phyloP scores from a whole-genome alignment of 2,113 vertebrate species.

The Phainopepla nitens region DNA sequence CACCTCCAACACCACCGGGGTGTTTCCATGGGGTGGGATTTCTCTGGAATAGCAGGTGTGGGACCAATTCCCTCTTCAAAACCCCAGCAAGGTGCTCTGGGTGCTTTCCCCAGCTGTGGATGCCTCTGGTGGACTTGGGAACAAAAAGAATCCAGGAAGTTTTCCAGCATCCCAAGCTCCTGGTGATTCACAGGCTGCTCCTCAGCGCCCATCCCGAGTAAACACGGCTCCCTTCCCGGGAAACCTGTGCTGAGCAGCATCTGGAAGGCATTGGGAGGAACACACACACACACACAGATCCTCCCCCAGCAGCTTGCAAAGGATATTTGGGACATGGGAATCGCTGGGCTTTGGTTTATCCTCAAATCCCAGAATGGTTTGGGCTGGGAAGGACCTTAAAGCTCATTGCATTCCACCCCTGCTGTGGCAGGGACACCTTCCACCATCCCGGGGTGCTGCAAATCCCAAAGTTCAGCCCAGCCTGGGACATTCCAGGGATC shows the following conservation, averaged over 20 bases:
- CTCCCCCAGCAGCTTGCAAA: neutral
- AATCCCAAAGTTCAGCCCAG: too few species aligned
- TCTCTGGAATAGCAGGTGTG: neutral
- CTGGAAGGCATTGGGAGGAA: slow-evolving; percentile 64
- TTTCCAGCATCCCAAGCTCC: neutral
- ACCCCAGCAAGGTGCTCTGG: neutral
- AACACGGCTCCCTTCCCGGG: neutral
- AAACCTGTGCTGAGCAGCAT: neutral
- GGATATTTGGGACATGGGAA: neutral
- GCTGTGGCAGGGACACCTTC: neutral
- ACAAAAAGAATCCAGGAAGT: too few species aligned
- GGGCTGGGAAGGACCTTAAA: neutral
- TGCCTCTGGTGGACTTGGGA: accelerated
- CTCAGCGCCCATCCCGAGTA: neutral
- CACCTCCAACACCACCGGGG: accelerated
- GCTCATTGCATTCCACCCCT: neutral
- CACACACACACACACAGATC: neutral
- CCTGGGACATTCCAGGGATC: too few species aligned
- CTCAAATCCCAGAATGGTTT: neutral
- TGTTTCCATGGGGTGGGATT: neutral
- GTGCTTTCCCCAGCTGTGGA: neutral
- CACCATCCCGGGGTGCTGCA: neutral
- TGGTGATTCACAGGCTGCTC: neutral
- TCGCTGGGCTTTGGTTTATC: neutral
- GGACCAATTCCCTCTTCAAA: neutral